Evolutionary conservation across 2,888 invertebrate genomes (phyloP).

Genomic region (Helobdella robusta): DNA sequence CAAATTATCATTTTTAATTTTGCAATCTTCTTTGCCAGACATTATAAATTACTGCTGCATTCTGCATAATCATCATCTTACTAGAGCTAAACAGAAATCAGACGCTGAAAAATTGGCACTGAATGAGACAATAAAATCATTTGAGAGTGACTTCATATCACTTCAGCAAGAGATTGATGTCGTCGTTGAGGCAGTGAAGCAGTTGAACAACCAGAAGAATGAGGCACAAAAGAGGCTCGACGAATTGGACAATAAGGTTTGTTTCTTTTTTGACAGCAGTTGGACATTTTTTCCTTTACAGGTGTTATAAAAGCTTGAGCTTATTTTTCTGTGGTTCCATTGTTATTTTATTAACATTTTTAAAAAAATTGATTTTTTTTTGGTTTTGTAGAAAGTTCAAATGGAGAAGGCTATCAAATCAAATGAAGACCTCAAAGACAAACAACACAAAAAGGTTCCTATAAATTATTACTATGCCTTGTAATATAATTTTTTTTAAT

Average conservation of each 20-base stretch:
- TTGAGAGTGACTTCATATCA: conserved; percentile 79
- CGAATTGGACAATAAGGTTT: conserved; percentile 84
- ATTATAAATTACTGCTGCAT: no score
- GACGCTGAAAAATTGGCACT: conserved; percentile 81
- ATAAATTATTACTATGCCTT: no score
- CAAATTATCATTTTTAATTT: no score
- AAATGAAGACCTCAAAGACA: conserved; percentile 59
- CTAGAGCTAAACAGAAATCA: conserved; percentile 66
- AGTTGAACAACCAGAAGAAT: conserved; percentile 65
- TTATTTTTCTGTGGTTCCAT: neutral
- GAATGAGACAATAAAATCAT: conserved; percentile 80
- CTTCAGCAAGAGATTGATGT: conserved; percentile 88
- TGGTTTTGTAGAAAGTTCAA: conserved; percentile 53
- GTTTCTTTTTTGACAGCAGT: neutral
- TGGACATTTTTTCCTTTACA: neutral
- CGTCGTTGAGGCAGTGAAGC: conserved; percentile 82
- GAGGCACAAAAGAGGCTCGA: conserved; percentile 91
- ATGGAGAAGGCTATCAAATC: conserved; percentile 57
- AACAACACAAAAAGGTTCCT: conserved; percentile 60
- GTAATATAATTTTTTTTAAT: no score
- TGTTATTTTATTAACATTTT: no score
- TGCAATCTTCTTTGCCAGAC: no score
- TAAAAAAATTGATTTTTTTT: no score
- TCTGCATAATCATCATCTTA: neutral
- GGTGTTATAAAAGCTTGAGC: neutral